A percentile compares a stretch with the other conserved stretches of the same genome.
These are phyloP conservation scores for Drosophila quinaria DNA, from an alignment of 2,888 invertebrate genomes.

Conservation along the genomic window DNA sequence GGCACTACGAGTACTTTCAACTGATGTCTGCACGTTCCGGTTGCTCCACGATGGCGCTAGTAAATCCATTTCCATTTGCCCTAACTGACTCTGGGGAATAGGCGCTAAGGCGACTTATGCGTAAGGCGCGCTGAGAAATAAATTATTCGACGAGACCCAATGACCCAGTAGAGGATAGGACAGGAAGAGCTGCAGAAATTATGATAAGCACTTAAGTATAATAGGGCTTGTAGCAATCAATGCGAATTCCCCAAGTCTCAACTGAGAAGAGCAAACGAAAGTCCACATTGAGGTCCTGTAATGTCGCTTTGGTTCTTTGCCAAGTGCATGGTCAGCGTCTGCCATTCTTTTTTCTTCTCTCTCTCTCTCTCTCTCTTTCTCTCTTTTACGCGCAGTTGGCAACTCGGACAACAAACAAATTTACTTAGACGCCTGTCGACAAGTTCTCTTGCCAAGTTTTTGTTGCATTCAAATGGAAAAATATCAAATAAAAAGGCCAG, in stretches of 20 bases:
- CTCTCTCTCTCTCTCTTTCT: slow-evolving; percentile 2
- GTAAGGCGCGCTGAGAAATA: slow-evolving; percentile 31
- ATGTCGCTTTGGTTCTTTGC: slow-evolving; percentile 45
- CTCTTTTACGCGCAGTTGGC: slow-evolving; percentile 24
- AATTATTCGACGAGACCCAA: slow-evolving; percentile 43
- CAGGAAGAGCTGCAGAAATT: slow-evolving; percentile 60
- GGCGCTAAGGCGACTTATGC: slow-evolving; percentile 58
- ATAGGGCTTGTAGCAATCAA: slow-evolving; percentile 75
- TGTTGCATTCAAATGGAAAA: slow-evolving; percentile 47
- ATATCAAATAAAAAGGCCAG: slow-evolving; percentile 46
- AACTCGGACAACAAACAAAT: slow-evolving; percentile 57
- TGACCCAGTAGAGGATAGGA: slow-evolving; percentile 7
- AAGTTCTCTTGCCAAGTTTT: slow-evolving; percentile 66
- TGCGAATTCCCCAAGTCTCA: slow-evolving; percentile 54
- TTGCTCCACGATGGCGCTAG: slow-evolving; percentile 38
- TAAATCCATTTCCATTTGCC: slow-evolving; percentile 65
- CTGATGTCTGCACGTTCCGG: slow-evolving; percentile 13
- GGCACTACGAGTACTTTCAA: slow-evolving; percentile 24
- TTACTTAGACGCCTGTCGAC: slow-evolving; percentile 75
- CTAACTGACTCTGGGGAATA: slow-evolving; percentile 53
- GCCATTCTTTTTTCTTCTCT: slow-evolving; percentile 8
- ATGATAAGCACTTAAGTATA: slow-evolving; percentile 79
- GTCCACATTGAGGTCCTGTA: slow-evolving; percentile 35
- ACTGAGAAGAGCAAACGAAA: slow-evolving; percentile 47
- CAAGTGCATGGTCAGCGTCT: slow-evolving; percentile 74